Evolutionary conservation across 2,797 vertebrate species (phyloP).

Genomic region (Leptodactylus fallax): DNA sequence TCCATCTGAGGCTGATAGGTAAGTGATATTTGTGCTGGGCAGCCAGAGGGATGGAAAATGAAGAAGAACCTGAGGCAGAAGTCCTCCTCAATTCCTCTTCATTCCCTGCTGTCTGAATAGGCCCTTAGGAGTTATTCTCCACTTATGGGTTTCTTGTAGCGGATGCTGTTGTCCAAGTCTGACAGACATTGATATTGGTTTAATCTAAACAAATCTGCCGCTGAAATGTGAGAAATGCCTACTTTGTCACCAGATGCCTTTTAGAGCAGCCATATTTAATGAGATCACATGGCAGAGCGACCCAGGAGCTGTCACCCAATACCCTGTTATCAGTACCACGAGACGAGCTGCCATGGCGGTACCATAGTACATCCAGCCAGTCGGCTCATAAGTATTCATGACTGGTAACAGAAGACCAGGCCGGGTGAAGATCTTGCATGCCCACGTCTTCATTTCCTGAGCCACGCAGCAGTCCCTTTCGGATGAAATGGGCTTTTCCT

Average conservation of each 20-base stretch:
- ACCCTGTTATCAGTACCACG: not conserved
- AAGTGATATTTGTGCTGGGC: too few species aligned
- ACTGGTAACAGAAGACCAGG: conserved; percentile 19
- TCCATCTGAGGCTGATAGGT: too few species aligned
- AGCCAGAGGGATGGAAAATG: too few species aligned
- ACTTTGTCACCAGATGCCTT: not conserved
- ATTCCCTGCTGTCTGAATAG: too few species aligned
- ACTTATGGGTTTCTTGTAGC: not conserved
- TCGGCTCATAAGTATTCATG: not conserved
- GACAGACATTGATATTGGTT: not conserved
- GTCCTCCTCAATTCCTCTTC: too few species aligned
- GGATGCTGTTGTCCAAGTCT: not conserved
- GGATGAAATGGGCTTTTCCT: not conserved
- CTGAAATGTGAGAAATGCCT: not conserved
- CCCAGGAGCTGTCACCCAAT: not conserved
- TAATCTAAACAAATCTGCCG: not conserved
- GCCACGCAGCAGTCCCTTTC: not conserved
- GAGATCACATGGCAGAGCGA: not conserved
- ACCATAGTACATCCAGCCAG: too few species aligned
- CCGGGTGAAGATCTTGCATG: not conserved
- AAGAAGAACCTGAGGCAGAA: too few species aligned
- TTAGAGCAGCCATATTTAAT: conserved; percentile 1
- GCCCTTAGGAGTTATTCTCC: too few species aligned
- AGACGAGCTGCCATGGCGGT: not conserved
- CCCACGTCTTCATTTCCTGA: not conserved